Percentiles rank a stretch among this genome's conserved stretches.
Evolutionary conservation across 2,888 invertebrate genomes (phyloP).

Genomic region (Chalcis sispes): DNA sequence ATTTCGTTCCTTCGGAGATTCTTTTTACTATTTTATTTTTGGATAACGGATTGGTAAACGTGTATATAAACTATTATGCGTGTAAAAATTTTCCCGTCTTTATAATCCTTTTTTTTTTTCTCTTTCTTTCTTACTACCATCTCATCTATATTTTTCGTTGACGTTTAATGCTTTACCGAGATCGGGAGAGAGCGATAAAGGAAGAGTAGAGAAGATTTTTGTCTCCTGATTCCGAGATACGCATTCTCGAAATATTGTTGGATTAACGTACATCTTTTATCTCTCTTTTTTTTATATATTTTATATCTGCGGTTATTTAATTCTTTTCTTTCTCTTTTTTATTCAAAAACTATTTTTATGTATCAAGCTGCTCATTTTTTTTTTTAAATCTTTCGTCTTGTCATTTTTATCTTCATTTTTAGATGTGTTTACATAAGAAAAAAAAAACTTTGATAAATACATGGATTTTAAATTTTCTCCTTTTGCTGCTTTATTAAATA

Average conservation of each 20-base stretch:
- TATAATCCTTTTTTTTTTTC: constrained; percentile 18
- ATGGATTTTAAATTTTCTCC: too few species aligned
- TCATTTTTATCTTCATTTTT: too few species aligned
- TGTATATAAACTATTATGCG: constrained; percentile 36
- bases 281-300: not conserved
- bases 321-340: constrained; percentile 2
- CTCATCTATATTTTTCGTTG: constrained; percentile 36
- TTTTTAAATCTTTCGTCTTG: too few species aligned
- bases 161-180: constrained; percentile 47
- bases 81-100: constrained; percentile 38
- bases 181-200: constrained; percentile 39
- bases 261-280: not conserved
- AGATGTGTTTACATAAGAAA: too few species aligned
- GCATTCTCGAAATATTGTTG: constrained; percentile 8
- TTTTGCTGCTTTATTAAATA: too few species aligned
- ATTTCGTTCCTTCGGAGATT: constrained; percentile 29
- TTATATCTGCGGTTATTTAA: not conserved
- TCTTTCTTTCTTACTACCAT: not conserved
- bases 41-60: constrained; percentile 37
- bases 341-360: constrained; percentile 22
- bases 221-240: constrained; percentile 38
- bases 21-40: too few species aligned
- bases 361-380: not conserved
- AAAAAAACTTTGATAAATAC: too few species aligned
- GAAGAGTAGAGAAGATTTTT: constrained; percentile 22